Conservation (phyloP, 2,113 vertebrate species). For the Hirundichthys speculiger region DNA sequence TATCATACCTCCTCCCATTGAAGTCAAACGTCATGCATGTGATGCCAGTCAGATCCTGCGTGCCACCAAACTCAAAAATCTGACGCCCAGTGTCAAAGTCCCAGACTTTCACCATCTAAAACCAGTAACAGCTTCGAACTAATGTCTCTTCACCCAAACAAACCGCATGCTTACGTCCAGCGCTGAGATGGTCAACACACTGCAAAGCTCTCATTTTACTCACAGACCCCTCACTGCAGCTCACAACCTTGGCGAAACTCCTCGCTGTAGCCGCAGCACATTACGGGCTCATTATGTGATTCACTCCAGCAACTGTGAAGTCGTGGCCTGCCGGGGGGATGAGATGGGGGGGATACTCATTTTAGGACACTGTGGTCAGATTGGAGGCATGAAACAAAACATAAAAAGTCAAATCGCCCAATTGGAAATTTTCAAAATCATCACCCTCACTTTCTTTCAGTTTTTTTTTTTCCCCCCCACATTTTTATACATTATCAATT, state of each 20-base stretch:
- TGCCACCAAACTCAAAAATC: conserved; percentile 79
- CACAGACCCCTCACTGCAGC: conserved; percentile 83
- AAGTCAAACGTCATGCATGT: conserved; percentile 81
- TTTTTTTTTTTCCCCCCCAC: background rate
- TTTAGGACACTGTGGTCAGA: conserved; percentile 4
- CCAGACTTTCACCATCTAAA: conserved; percentile 82
- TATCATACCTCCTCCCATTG: conserved; percentile 78
- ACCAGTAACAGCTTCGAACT: background rate
- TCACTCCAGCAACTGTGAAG: conserved; percentile 53
- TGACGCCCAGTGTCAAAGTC: conserved; percentile 80
- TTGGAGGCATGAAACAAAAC: background rate
- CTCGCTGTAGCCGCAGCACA: conserved; percentile 80
- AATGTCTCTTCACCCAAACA: background rate
- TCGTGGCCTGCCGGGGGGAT: conserved; percentile 59
- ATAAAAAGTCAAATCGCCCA: no score
- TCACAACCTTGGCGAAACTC: conserved; percentile 83
- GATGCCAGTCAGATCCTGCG: conserved; percentile 66
- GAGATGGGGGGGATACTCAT: no score
- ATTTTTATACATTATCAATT: background rate
- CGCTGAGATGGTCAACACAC: conserved; percentile 1
- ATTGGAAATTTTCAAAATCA: conserved; percentile 14
- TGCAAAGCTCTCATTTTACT: conserved; percentile 60
- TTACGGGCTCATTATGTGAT: conserved; percentile 81
- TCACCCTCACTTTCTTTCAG: background rate
- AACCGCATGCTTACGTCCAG: background rate